These are phyloP conservation scores for Girardinichthys multiradiatus DNA, from an alignment of 2,113 vertebrate genomes.

Conservation along the genomic window DNA sequence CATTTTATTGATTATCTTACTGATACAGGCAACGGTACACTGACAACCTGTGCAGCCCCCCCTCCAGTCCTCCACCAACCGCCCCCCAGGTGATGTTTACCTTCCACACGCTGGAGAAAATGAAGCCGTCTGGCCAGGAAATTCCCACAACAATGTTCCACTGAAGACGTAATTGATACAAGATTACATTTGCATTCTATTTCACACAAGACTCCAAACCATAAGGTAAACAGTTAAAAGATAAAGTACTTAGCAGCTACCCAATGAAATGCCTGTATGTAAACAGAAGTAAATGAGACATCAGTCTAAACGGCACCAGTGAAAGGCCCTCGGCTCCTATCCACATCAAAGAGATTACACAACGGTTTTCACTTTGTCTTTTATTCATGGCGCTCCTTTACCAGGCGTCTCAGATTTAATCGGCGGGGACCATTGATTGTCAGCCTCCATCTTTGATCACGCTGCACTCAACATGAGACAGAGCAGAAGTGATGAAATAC, in stretches of 20 bases:
- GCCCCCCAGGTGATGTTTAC: background rate
- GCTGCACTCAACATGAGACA: slow-evolving; percentile 12
- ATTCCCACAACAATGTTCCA: slow-evolving; percentile 8
- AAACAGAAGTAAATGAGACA: slow-evolving; percentile 38
- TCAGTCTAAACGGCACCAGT: slow-evolving; percentile 15
- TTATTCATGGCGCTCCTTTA: slow-evolving; percentile 38
- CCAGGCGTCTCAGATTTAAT: slow-evolving; percentile 42
- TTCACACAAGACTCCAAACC: slow-evolving; percentile 26
- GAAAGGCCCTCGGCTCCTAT: slow-evolving; percentile 33
- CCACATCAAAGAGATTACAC: slow-evolving; percentile 34
- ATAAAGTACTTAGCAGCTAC: slow-evolving; percentile 12
- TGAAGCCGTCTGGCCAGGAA: background rate
- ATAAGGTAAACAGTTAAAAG: slow-evolving; percentile 6
- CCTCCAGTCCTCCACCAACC: background rate
- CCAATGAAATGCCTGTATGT: background rate
- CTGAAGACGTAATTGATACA: background rate
- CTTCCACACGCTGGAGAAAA: background rate
- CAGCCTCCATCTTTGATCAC: background rate
- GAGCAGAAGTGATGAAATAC: slow-evolving; percentile 39
- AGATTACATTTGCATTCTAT: slow-evolving; percentile 28
- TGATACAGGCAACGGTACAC: no score
- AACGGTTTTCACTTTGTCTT: slow-evolving; percentile 41
- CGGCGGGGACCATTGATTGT: slow-evolving; percentile 26
- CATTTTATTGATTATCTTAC: background rate
- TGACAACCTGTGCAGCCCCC: no score